These are phyloP conservation scores for Wasmannia auropunctata DNA, from an alignment of 1,140 invertebrate species.

Conservation along the genomic window DNA sequence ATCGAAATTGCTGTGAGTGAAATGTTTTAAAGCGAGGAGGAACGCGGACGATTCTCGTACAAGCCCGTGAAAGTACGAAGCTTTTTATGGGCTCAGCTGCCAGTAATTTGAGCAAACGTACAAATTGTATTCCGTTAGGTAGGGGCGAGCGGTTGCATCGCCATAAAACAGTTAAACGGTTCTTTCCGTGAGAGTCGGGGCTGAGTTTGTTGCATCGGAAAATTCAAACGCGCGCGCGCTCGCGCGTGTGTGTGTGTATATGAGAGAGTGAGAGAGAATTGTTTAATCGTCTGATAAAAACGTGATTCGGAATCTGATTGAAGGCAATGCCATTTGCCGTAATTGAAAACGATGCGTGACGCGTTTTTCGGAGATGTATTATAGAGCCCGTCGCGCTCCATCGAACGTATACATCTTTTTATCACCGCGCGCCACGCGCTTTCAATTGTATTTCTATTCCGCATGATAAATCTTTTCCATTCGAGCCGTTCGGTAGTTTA, in stretches of 20 bases:
- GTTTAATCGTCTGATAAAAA: constrained; percentile 46
- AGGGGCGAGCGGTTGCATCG: not conserved
- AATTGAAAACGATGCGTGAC: constrained; percentile 14
- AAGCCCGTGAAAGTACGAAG: not conserved
- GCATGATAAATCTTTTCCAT: constrained; percentile 38
- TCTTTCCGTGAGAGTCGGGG: not conserved
- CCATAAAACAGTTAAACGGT: constrained; percentile 26
- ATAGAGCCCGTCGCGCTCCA: not conserved
- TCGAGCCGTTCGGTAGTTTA: constrained; percentile 29
- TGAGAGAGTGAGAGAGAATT: no score
- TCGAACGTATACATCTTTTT: not conserved
- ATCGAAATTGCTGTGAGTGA: constrained; percentile 8
- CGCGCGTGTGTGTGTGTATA: no score
- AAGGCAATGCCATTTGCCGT: not conserved
- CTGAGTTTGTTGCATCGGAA: not conserved
- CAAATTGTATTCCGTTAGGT: constrained; percentile 27
- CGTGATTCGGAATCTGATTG: constrained; percentile 16
- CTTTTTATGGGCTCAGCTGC: not conserved
- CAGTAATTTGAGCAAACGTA: constrained; percentile 19
- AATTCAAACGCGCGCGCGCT: not conserved
- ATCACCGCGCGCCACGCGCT: not conserved
- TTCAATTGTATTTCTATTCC: constrained; percentile 27
- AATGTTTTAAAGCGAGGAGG: constrained; percentile 7
- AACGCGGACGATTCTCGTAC: not conserved
- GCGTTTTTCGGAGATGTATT: not conserved